Evolutionary conservation across 2,113 vertebrate species (phyloP), one percentile per base, ranked within the genome.

Genomic region (Etheostoma cragini): DNA sequence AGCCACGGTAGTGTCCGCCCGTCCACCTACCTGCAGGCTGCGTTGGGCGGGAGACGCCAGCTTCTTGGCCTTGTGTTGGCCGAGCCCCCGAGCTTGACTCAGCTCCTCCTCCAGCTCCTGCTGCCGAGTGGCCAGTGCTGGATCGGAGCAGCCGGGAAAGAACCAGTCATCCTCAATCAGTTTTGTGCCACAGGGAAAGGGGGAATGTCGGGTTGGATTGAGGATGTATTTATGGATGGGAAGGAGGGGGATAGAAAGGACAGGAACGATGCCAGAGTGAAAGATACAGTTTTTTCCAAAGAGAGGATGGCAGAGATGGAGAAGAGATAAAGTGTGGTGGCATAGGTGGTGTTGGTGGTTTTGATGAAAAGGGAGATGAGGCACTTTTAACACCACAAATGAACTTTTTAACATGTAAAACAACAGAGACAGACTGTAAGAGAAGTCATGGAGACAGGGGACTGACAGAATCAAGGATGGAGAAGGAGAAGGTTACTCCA

Each of bases 101-200:
- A 97, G 94, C 95, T 97, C 97, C 96, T 97, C 97, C 97, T 98
- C 97, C 96, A 97, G 91, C 95, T 97, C 97, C 96, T 96, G 96
- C 95, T 97, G 97, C 96, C 95, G 96, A 91, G 95, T 96, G 95
- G 95, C 97, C 92, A 98, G 93, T 90, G 95, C 97, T 98, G 97
- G 96, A 98, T 97, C 96, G 91, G 97, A 97, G 97, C 96, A 98
- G 97, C 97, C 97, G 96, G 97, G 97, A 98, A 98, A 98, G 97
- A 97, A 97, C 97, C 97, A 98, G 97, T 98, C 97, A 97, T 98
- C 97, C 97, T 98, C 97, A 96, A 98, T 98, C 97, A 98, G 97
- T 97, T 98, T 98, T 98, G 97, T 97, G 97, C 97, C 97, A 97
- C 97, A 98, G 96, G 97, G 94, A 92, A 94, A 38, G 82, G 82